Percentiles rank a stretch among this genome's conserved stretches.
Evolutionary conservation across 2,797 vertebrate species (phyloP).

Genomic region (Danio tinwini): DNA sequence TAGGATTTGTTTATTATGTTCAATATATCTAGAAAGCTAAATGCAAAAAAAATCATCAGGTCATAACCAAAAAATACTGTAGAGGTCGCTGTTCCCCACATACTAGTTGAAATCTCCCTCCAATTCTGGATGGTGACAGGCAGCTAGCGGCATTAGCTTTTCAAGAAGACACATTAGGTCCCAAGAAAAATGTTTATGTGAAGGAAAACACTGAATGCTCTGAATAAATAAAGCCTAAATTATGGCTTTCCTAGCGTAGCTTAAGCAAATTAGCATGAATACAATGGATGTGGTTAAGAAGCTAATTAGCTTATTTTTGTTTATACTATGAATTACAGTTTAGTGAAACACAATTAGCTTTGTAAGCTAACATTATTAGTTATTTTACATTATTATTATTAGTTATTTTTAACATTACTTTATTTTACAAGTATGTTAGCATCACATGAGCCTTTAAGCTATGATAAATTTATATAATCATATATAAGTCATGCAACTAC

Average conservation of each 20-base stretch:
- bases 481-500: not conserved
- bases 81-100: constrained; percentile 44
- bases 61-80: not conserved
- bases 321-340: not conserved
- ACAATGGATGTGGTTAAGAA: not conserved
- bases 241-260: not conserved
- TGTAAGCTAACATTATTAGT: not conserved
- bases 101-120: not conserved
- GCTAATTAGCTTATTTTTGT: not conserved
- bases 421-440: constrained; percentile 1
- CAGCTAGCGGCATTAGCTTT: not conserved
- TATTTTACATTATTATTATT: too few species aligned
- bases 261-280: not conserved
- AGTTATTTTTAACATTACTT: too few species aligned
- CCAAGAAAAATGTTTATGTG: constrained; percentile 9
- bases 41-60: not conserved
- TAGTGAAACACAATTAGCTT: not conserved
- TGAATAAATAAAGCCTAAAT: not conserved
- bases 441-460: not conserved
- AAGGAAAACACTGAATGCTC: constrained; percentile 1
- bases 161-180: not conserved
- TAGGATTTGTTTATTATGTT: not conserved
- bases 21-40: not conserved
- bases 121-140: not conserved
- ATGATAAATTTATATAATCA: not conserved